Evolutionary conservation across 2,113 vertebrate species (phyloP).

Genomic region (Shinisaurus crocodilurus): DNA sequence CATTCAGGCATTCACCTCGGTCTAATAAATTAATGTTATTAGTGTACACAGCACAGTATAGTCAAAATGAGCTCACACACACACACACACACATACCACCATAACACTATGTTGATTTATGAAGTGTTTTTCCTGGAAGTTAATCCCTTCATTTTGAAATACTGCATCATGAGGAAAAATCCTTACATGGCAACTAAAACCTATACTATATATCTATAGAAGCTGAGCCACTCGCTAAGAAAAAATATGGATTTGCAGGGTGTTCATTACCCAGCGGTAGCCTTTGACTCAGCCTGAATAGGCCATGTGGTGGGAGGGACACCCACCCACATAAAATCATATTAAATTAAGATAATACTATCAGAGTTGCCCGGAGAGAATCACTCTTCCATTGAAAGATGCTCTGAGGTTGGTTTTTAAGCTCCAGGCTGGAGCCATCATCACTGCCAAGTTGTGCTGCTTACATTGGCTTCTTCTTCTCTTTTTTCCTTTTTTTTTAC

Average conservation of each 20-base stretch:
- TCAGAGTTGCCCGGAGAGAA: constrained; percentile 29
- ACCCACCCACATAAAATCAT: no score
- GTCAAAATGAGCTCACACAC: neutral
- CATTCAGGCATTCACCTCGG: neutral
- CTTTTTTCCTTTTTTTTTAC: no score
- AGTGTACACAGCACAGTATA: constrained; percentile 30
- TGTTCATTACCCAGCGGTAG: constrained; percentile 19
- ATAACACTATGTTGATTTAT: constrained; percentile 45
- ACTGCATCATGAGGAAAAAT: constrained; percentile 24
- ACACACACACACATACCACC: neutral
- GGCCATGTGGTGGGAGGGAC: neutral
- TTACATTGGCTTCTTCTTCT: neutral
- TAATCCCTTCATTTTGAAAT: constrained; percentile 40
- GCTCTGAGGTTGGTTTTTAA: constrained; percentile 11
- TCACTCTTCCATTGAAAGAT: neutral
- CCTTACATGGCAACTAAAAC: constrained; percentile 6
- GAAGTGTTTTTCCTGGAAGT: constrained; percentile 34
- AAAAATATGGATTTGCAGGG: neutral
- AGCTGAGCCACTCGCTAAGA: constrained; percentile 20
- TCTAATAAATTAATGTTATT: constrained; percentile 39
- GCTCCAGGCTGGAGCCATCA: constrained; percentile 1
- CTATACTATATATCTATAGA: neutral
- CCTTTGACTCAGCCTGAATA: neutral
- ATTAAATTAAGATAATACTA: neutral
- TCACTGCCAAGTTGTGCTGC: neutral